phyloP scores from a whole-genome alignment of 2,113 vertebrate genomes.

The Crocuta crocuta region DNA sequence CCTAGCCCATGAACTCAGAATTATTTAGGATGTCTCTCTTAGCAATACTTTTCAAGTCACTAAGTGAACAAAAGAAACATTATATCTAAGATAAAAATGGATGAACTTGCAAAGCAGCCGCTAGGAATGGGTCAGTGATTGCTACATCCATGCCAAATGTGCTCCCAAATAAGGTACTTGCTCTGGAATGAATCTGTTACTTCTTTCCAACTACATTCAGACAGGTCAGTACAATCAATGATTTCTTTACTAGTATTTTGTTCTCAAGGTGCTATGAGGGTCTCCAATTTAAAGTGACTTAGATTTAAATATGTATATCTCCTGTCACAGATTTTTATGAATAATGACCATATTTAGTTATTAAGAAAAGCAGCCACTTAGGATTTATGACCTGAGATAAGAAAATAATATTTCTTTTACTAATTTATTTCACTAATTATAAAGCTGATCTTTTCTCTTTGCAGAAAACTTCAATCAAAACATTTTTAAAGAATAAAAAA shows the following conservation, averaged over 20 bases:
- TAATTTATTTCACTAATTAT: background rate
- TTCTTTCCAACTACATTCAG: background rate
- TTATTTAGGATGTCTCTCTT: background rate
- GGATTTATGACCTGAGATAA: background rate
- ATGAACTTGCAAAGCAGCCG: background rate
- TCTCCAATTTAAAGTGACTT: background rate
- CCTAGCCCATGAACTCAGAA: background rate
- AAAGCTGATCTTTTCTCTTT: background rate
- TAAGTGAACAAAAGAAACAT: background rate
- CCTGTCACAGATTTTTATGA: background rate
- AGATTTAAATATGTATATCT: background rate
- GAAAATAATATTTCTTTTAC: background rate
- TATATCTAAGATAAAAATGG: background rate
- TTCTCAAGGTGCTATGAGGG: background rate
- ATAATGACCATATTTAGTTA: background rate
- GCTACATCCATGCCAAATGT: background rate
- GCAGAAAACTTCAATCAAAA: background rate
- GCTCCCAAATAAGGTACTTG: background rate
- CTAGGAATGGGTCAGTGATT: background rate
- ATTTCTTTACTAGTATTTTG: background rate
- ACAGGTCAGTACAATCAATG: background rate
- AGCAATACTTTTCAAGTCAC: background rate
- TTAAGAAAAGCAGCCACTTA: background rate
- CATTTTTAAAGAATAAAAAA: background rate
- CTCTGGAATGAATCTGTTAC: background rate